These are phyloP conservation scores for Chaenodraco wilsoni DNA, from an alignment of 2,797 vertebrate species.

Conservation along the genomic window DNA sequence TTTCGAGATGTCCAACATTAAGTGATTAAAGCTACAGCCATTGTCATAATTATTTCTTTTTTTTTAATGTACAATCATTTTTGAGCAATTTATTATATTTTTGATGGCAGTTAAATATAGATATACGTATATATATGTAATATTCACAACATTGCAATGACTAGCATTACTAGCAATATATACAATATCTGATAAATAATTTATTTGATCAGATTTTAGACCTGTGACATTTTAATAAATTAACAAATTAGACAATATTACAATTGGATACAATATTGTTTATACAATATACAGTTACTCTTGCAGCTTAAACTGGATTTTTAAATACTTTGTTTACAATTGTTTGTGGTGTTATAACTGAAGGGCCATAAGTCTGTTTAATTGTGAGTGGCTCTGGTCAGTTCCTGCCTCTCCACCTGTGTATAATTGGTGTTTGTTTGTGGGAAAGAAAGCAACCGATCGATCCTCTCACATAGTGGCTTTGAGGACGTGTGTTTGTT, in stretches of 20 bases:
- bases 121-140: no score
- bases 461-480: slow-evolving; percentile 80
- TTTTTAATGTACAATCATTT: neutral
- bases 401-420: slow-evolving; percentile 1
- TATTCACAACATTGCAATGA: neutral
- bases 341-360: neutral
- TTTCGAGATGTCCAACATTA: neutral
- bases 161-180: neutral
- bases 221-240: neutral
- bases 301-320: neutral
- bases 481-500: slow-evolving; percentile 78
- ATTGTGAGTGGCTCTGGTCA: slow-evolving; percentile 2
- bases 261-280: neutral
- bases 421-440: slow-evolving; percentile 2
- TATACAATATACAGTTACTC: neutral
- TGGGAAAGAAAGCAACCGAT: slow-evolving; percentile 64
- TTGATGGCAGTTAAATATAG: neutral
- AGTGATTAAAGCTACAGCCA: neutral
- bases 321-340: no score
- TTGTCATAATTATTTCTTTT: neutral
- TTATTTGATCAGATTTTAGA: neutral
- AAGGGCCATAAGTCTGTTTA: neutral
- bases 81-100: neutral
- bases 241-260: neutral
- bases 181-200: neutral